phyloP scores from a whole-genome alignment of 2,888 invertebrate genomes.

The Dinocampus coccinellae region DNA sequence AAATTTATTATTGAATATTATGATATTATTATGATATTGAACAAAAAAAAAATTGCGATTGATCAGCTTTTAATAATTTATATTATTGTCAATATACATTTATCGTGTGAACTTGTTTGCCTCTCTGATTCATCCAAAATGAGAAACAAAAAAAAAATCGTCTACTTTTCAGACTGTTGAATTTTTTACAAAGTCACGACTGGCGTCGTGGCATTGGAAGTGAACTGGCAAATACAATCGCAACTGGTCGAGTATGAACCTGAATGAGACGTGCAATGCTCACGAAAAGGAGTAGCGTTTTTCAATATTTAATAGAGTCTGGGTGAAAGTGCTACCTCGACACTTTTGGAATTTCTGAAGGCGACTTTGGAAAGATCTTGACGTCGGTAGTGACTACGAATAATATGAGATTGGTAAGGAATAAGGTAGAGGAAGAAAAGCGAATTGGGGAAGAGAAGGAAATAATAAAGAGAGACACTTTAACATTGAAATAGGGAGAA shows the following conservation, averaged over 20 bases:
- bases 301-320: constrained; percentile 69
- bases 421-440: constrained; percentile 3
- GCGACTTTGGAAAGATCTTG: constrained; percentile 41
- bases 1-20: not conserved
- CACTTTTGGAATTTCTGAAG: constrained; percentile 67
- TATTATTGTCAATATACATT: not conserved
- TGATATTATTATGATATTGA: not conserved
- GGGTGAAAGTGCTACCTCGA: constrained; percentile 66
- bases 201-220: not conserved
- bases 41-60: too few species aligned
- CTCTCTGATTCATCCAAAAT: constrained; percentile 16
- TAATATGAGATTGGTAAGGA: constrained; percentile 27
- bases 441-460: constrained; percentile 13
- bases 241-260: constrained; percentile 31
- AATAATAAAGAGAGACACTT: constrained; percentile 23
- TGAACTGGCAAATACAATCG: constrained; percentile 20
- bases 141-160: not conserved
- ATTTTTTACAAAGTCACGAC: constrained; percentile 36
- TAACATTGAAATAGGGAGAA: constrained; percentile 37
- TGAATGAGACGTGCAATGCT: constrained; percentile 41
- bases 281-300: constrained; percentile 53
- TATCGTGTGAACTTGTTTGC: not conserved
- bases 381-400: not conserved
- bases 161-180: constrained; percentile 26
- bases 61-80: too few species aligned